phyloP scores from a whole-genome alignment of 2,888 invertebrate genomes.

The Eristalis tenax region DNA sequence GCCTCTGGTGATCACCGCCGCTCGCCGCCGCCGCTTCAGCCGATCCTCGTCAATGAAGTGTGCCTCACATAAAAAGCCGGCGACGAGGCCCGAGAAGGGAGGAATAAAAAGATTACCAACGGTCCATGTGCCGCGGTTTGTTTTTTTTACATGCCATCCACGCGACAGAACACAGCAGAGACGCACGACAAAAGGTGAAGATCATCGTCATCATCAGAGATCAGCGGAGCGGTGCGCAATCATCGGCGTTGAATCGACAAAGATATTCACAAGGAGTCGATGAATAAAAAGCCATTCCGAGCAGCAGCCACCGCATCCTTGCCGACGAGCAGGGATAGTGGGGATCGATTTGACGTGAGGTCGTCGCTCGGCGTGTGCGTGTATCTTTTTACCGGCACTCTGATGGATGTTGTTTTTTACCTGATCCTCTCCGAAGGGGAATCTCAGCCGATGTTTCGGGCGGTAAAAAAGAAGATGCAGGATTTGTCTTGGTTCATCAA shows the following conservation, averaged over 20 bases:
- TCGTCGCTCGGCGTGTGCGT: conserved; percentile 59
- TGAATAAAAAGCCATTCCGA: conserved; percentile 29
- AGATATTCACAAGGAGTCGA: conserved; percentile 52
- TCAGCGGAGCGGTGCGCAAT: conserved; percentile 39
- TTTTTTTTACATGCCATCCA: conserved; percentile 51
- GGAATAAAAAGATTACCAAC: conserved; percentile 42
- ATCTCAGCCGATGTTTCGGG: conserved; percentile 23
- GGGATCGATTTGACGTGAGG: conserved; percentile 64
- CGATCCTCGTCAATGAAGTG: conserved; percentile 65
- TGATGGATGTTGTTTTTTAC: conserved; percentile 41
- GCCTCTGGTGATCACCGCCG: conserved; percentile 25
- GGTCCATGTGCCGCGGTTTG: conserved; percentile 54
- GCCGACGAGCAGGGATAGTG: conserved; percentile 23
- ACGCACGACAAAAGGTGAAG: conserved; percentile 68
- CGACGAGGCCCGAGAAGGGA: conserved; percentile 43
- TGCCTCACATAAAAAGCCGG: conserved; percentile 57
- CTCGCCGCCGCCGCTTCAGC: conserved; percentile 15
- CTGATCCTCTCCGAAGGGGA: conserved; percentile 33
- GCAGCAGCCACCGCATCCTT: neutral
- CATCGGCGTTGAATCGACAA: conserved; percentile 17
- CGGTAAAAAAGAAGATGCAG: conserved; percentile 33
- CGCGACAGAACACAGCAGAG: conserved; percentile 56
- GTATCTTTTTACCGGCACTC: conserved; percentile 27
- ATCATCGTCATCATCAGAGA: conserved; percentile 57
- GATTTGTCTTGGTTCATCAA: neutral